Conservation (phyloP, 2,113 vertebrate species). For the Spheniscus mendiculus region DNA sequence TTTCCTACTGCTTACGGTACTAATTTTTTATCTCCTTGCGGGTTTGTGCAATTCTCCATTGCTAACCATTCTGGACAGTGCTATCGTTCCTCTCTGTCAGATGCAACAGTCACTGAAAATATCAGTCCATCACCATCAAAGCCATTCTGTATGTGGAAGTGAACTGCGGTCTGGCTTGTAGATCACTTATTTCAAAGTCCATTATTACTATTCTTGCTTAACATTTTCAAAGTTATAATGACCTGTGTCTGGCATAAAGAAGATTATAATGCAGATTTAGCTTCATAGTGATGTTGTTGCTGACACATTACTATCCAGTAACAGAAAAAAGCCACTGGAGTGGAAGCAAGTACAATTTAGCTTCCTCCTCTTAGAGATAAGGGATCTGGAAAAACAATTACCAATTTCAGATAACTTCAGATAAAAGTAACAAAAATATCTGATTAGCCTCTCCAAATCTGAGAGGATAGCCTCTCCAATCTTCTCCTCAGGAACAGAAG, state of each 20-base stretch:
- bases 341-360: background rate
- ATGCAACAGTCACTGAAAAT: background rate
- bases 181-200: background rate
- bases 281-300: background rate
- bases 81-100: background rate
- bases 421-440: background rate
- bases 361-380: background rate
- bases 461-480: too few species aligned
- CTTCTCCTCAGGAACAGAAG: background rate
- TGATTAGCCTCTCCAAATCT: background rate
- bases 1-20: background rate
- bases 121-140: background rate
- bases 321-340: background rate
- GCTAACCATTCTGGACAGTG: background rate
- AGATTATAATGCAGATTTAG: background rate
- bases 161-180: fast-evolving
- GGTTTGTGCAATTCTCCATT: too few species aligned
- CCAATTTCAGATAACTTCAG: background rate
- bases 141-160: too few species aligned
- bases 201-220: background rate
- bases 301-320: background rate
- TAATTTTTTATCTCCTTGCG: background rate
- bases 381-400: background rate
- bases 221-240: background rate
- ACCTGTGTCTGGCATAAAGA: background rate